Evolutionary conservation across 2,888 invertebrate species (phyloP).

Genomic region (Apodemia zela): DNA sequence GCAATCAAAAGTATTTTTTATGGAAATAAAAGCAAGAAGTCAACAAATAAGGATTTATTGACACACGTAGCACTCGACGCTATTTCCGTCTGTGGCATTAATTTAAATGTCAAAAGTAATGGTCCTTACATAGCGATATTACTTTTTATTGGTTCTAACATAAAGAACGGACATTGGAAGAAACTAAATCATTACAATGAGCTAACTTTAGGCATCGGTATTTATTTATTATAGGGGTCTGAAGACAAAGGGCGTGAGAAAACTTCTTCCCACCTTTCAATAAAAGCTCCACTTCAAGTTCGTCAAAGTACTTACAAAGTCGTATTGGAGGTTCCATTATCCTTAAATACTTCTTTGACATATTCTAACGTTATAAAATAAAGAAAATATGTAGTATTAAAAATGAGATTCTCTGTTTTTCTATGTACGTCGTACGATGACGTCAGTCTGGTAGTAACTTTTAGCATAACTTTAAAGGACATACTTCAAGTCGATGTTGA

Average conservation of each 20-base stretch:
- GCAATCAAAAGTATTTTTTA: no score
- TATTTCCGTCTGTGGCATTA: background rate
- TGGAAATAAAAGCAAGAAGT: no score
- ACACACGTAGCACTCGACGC: no score
- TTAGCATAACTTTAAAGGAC: no score
- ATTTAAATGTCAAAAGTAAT: slow-evolving; percentile 1
- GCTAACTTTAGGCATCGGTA: background rate
- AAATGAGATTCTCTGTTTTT: no score
- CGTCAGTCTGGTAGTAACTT: no score
- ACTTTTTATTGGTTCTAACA: background rate
- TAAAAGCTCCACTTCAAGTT: slow-evolving; percentile 14
- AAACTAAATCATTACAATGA: slow-evolving; percentile 3
- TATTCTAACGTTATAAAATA: background rate
- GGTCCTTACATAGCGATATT: background rate
- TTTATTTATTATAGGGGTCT: slow-evolving; percentile 3
- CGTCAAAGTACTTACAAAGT: slow-evolving; percentile 7
- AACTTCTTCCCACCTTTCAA: slow-evolving; percentile 10
- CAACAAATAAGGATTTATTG: no score
- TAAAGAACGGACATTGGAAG: background rate
- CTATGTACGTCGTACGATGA: no score
- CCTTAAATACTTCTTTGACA: background rate
- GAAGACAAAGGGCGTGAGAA: background rate
- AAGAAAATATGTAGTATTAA: background rate
- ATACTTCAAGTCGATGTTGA: no score
- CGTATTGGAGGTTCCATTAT: slow-evolving; percentile 3